Conservation (phyloP, 37 sponge, comb jelly and placozoan species). For the Crambe crambe region DNA sequence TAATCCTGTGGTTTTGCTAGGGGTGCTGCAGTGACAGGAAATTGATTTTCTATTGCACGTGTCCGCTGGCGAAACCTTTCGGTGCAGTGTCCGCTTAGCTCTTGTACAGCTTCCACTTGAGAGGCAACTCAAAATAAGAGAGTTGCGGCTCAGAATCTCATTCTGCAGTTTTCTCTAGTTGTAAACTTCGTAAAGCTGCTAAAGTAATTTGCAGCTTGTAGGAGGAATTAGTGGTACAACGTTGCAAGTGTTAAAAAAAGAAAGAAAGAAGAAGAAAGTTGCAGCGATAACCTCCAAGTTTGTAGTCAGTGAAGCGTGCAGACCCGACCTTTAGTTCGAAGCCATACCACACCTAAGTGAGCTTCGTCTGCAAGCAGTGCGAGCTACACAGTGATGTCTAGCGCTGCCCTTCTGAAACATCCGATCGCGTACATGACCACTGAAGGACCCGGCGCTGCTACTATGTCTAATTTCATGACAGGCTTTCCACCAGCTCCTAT, state of each 20-base stretch:
- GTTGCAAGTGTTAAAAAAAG: neutral
- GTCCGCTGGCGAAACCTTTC: neutral
- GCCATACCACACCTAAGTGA: slow-evolving; percentile 3
- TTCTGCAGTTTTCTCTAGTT: slow-evolving; percentile 16
- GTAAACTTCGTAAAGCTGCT: neutral
- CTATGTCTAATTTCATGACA: slow-evolving; percentile 52
- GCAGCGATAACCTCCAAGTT: slow-evolving; percentile 41
- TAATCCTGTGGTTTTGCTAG: neutral
- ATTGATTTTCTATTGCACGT: neutral
- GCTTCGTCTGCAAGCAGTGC: neutral
- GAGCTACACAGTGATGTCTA: slow-evolving; percentile 20
- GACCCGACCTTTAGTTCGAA: slow-evolving; percentile 8
- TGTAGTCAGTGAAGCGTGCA: slow-evolving; percentile 1
- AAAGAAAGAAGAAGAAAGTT: neutral
- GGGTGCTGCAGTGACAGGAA: neutral
- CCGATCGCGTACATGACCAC: slow-evolving; percentile 52
- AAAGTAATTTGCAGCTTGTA: neutral
- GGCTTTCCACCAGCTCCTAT: slow-evolving; percentile 38
- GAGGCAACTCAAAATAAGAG: neutral
- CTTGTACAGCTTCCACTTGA: slow-evolving; percentile 23
- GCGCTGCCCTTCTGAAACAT: slow-evolving; percentile 49
- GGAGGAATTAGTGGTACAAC: neutral
- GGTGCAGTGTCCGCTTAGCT: neutral
- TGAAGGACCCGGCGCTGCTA: slow-evolving; percentile 19
- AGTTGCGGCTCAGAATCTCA: slow-evolving; percentile 11